These are phyloP conservation scores for Nomada fucata DNA, from an alignment of 2,888 invertebrate species.

Conservation along the genomic window DNA sequence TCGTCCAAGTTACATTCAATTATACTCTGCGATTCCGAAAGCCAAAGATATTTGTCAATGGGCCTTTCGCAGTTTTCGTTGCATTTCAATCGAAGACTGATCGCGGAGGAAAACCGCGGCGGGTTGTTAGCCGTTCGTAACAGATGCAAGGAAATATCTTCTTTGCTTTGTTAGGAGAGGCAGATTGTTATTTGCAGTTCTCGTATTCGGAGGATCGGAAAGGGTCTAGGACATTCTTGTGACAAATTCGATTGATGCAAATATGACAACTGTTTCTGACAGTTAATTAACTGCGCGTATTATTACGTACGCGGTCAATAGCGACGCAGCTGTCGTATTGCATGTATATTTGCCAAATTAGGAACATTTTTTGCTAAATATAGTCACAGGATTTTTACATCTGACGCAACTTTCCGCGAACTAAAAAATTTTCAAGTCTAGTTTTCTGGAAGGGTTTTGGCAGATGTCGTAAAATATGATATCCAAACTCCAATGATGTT, in stretches of 20 bases:
- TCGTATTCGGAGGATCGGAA: neutral
- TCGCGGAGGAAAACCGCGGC: neutral
- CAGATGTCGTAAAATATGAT: neutral
- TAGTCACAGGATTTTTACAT: too few species aligned
- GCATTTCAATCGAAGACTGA: neutral
- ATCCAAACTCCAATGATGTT: neutral
- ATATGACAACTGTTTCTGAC: neutral
- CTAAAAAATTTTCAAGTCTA: neutral
- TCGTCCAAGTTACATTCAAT: neutral
- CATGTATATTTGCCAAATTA: too few species aligned
- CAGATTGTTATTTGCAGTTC: slow-evolving; percentile 1
- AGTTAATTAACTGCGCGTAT: too few species aligned
- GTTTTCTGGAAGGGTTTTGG: neutral
- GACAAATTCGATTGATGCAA: neutral
- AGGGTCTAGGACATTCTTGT: neutral
- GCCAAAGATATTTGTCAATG: neutral
- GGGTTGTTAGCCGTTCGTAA: neutral
- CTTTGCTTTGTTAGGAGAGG: neutral
- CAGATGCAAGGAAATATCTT: neutral
- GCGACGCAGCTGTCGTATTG: too few species aligned
- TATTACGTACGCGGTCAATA: too few species aligned
- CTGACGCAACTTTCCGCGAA: too few species aligned
- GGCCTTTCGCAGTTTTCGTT: too few species aligned
- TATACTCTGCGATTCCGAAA: neutral
- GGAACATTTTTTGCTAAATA: too few species aligned